Evolutionary conservation across 2,113 vertebrate genomes (phyloP).

Genomic region (Heteronetta atricapilla): DNA sequence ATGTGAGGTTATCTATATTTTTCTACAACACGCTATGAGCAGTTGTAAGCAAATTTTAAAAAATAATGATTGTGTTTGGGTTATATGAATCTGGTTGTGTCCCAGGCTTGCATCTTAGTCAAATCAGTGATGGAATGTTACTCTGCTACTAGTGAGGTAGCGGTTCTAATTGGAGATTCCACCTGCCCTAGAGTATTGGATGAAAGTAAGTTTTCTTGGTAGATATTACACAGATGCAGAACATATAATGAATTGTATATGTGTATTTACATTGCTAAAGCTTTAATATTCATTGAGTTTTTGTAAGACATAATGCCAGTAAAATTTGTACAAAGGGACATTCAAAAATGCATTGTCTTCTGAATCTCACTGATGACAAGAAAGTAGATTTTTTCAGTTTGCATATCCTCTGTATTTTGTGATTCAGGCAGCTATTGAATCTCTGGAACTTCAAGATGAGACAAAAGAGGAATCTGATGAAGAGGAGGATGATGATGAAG

Average conservation of each 20-base stretch:
- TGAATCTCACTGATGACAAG: neutral
- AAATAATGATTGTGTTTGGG: neutral
- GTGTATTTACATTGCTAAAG: neutral
- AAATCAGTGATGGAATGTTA: neutral
- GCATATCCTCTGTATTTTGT: neutral
- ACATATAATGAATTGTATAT: too few species aligned
- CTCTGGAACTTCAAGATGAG: conserved; percentile 78
- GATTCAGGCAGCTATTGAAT: conserved; percentile 81
- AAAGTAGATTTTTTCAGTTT: neutral
- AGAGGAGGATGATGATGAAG: conserved; percentile 92
- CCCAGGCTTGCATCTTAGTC: neutral
- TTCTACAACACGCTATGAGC: neutral
- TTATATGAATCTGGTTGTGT: neutral
- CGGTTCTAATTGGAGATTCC: neutral
- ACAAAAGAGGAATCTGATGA: conserved; percentile 88
- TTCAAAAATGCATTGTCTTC: neutral
- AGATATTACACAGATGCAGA: neutral
- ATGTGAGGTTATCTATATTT: neutral
- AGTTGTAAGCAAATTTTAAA: neutral
- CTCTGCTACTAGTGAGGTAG: neutral
- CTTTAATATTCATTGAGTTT: neutral
- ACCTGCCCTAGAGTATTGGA: neutral
- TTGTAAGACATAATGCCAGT: neutral
- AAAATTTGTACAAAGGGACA: neutral
- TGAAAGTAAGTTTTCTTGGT: neutral